Evolutionary conservation across 2,797 vertebrate genomes (phyloP), one percentile per base, ranked within the genome.

Genomic region (Dendrocincla fuliginosa): DNA sequence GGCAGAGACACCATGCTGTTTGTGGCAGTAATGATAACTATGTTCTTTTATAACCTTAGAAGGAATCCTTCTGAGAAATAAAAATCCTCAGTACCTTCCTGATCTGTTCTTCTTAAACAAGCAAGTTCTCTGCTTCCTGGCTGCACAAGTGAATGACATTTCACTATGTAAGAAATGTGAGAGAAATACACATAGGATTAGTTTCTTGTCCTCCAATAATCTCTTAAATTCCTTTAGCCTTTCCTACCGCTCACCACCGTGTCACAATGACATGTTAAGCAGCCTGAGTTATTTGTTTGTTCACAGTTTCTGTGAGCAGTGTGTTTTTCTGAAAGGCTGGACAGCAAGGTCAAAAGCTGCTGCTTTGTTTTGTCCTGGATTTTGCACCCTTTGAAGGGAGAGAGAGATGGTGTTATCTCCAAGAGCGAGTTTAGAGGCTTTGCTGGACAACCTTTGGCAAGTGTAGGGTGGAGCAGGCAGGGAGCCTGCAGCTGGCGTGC

Each of bases 1-100:
- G 85, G 65, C 82, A 95, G 71, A 91, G 89, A 92, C 89, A 92
- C 64, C 94, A 95, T 92, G 89, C 85, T 96, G 95, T 93, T 97
- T 94, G 90, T 95, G 92, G 65, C 83, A 59, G 76, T 84, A 80
- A 16, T 94, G 96, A 95, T 97, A 95, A 86, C 84, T 91, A 41
- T 50, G 25, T 93, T 86, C 85, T 95, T 96, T 96, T 94, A 95
- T 95, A 87, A 95, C 90, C 42, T 86, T 73, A 63, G 94, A 91
- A 95, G 61, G 69, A 88, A 95, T 90, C 90, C 90, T 89, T 95
- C 89, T 88, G 83, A 95, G 93, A 46, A 93, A 90, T 93, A 90
- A 90, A 94, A 95, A 96, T 90, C 83, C 79, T 90, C 89, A 16
- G 37, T 60, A 49, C 87, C 68, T 96, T 68, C 74, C 87, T 84